Conservation (phyloP, 35 echinoderm and acorn worm genomes). For the Ptychodera flava region DNA sequence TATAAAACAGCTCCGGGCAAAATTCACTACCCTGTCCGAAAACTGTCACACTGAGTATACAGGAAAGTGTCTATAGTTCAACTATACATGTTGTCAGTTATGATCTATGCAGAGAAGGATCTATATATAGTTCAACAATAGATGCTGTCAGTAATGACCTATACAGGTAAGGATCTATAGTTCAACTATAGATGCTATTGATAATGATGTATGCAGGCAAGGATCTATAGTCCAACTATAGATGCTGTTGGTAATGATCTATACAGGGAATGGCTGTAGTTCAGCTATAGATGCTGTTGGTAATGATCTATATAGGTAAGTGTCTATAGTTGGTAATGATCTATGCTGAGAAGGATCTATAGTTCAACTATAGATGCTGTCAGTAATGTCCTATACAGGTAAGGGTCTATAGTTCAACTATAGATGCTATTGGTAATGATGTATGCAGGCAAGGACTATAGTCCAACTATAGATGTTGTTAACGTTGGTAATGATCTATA, state of each 20-base stretch:
- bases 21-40: too few species aligned
- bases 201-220: slow-evolving; percentile 50
- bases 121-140: slow-evolving; percentile 10
- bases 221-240: neutral
- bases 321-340: slow-evolving; percentile 40
- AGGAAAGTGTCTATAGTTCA: too few species aligned
- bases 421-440: too few species aligned
- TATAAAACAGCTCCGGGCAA: too few species aligned
- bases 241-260: slow-evolving; percentile 26
- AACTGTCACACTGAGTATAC: too few species aligned
- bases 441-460: too few species aligned
- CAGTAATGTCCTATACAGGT: slow-evolving; percentile 21
- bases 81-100: too few species aligned
- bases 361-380: slow-evolving; percentile 4
- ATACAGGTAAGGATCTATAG: slow-evolving; percentile 34
- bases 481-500: too few species aligned
- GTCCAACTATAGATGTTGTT: slow-evolving; percentile 25
- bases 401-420: too few species aligned
- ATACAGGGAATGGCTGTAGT: slow-evolving; percentile 73
- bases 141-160: slow-evolving; percentile 41
- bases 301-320: slow-evolving; percentile 54
- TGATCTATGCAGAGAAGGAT: too few species aligned
- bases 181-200: slow-evolving; percentile 1
- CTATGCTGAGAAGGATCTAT: slow-evolving; percentile 34
- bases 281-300: slow-evolving; percentile 51